These are phyloP conservation scores for Phocoena phocoena DNA, from an alignment of 2,113 vertebrate genomes.

Conservation along the genomic window DNA sequence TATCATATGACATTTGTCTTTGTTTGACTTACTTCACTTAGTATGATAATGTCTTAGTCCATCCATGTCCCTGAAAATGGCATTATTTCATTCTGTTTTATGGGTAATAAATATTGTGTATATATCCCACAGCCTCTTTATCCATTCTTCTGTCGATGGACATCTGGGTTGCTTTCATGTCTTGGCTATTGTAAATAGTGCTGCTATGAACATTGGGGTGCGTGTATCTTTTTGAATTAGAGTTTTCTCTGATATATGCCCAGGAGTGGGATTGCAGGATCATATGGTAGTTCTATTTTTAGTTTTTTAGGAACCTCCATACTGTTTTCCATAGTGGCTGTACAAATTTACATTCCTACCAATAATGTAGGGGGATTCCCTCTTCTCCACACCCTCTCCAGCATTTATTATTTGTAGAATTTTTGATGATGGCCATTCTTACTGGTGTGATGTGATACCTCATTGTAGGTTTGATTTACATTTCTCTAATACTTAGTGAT, in stretches of 20 bases:
- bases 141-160: background rate
- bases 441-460: background rate
- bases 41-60: background rate
- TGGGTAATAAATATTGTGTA: background rate
- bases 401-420: background rate
- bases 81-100: background rate
- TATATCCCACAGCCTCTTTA: rapidly evolving
- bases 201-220: no score
- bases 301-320: background rate
- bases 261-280: background rate
- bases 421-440: background rate
- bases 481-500: background rate
- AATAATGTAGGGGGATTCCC: background rate
- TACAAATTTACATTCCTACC: background rate
- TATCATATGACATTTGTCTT: background rate
- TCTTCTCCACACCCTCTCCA: background rate
- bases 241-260: background rate
- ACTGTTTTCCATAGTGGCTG: background rate
- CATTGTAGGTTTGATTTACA: background rate
- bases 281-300: background rate
- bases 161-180: background rate
- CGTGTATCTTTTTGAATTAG: background rate
- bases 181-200: background rate
- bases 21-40: background rate
- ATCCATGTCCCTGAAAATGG: background rate